Base-by-base conservation (phyloP, 2,797 vertebrate genomes). In the Eulemur albifrons region DNA sequence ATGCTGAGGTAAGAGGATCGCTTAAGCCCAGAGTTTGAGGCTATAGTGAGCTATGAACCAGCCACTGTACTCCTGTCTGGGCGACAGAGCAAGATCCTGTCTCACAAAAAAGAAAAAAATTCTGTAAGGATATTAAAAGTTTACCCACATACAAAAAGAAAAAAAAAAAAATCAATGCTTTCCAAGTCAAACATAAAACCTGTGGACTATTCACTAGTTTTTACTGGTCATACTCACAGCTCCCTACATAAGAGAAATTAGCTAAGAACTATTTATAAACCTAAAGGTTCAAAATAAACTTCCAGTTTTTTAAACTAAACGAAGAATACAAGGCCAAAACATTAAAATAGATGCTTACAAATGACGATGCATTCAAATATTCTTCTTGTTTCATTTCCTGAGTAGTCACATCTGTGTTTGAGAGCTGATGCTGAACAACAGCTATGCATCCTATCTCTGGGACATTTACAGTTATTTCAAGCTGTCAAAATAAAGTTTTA, bases 391-490 rank as follows among this genome's bases (percentile, higher is more conserved):
- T 52, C 45, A 57, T 35, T 2, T 88, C 97, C 77, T 98, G 97
- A 94, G 98, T 59, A 96, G 97, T 98, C 87, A 97, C 95, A 93
- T 94, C 97, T 96, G 98, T 97, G 25, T 98, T 97, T 95, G 97
- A 98, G 84, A 98, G 95, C 54, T 97, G 96, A 97, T 98, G 98
- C 97, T 99, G 99, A 98, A 98, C 97, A 92, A 97, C 88, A 90
- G 92, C 20, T 90, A 98, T 91, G 96, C 98, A 98, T 85, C 98
- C 98, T 75, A 98, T 97, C 97, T 99, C 99, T 88, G 99, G 98
- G 95, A 99, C 97, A 97, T 98, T 99, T 96, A 99, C 97, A 92
- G 99, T 97, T 98, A 99, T 99, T 98, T 99, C 99, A 97, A 99
- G 98, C 99, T 99, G 98, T 84, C 96, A 96, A 97, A 97, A 95